These are phyloP conservation scores for Ormyrus labotus DNA, from an alignment of 2,888 invertebrate genomes.

Conservation along the genomic window DNA sequence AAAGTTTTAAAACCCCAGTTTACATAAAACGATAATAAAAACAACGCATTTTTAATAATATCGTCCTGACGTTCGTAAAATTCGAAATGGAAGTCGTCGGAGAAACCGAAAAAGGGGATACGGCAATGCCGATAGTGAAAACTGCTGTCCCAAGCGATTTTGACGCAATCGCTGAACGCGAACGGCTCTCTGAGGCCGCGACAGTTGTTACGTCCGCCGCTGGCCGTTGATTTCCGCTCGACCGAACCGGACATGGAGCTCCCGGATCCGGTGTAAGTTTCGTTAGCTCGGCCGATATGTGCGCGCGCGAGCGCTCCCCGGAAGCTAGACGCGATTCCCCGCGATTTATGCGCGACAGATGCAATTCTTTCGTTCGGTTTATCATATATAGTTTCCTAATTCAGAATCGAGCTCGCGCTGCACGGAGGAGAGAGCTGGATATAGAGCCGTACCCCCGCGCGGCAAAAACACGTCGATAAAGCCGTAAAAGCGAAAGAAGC, in stretches of 20 bases:
- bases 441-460: neutral
- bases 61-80: no score
- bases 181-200: slow-evolving; percentile 12
- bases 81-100: no score
- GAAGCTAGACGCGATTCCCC: neutral
- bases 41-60: no score
- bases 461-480: neutral
- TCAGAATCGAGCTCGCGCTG: no score
- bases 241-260: slow-evolving; percentile 65
- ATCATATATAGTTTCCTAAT: neutral
- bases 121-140: no score
- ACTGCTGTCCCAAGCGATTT: slow-evolving; percentile 22
- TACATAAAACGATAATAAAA: no score
- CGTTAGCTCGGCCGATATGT: slow-evolving; percentile 9
- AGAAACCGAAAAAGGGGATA: no score
- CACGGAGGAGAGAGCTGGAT: neutral
- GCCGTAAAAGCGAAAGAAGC: neutral
- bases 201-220: slow-evolving; percentile 56
- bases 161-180: slow-evolving; percentile 29
- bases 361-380: neutral
- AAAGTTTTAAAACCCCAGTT: no score
- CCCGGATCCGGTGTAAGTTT: slow-evolving; percentile 61
- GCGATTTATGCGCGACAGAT: neutral
- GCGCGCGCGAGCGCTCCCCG: neutral
- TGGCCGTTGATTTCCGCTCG: slow-evolving; percentile 62